phyloP scores from a whole-genome alignment of 2,113 vertebrate species.

The Microtus ochrogaster region DNA sequence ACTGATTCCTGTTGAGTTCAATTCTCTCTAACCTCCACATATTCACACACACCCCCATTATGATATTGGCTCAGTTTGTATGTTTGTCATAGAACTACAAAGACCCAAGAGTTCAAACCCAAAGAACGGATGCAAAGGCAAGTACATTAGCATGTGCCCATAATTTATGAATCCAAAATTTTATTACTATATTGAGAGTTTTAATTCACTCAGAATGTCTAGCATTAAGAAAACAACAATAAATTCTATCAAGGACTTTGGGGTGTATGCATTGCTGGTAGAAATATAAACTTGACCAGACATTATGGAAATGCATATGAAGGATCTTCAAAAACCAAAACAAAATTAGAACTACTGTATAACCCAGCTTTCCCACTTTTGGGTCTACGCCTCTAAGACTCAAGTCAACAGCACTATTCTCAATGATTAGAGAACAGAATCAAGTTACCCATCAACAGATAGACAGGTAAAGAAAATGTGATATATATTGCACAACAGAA shows the following conservation, averaged over 20 bases:
- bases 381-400: neutral
- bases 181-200: neutral
- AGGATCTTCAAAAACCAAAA: neutral
- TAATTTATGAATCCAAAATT: neutral
- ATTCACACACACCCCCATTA: neutral
- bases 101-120: neutral
- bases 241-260: neutral
- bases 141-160: neutral
- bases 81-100: neutral
- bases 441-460: neutral
- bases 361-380: neutral
- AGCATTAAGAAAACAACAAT: neutral
- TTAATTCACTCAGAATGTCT: neutral
- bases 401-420: neutral
- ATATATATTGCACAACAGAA: neutral
- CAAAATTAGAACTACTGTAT: neutral
- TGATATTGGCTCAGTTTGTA: neutral
- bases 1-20: neutral
- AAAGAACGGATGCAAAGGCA: neutral
- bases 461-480: neutral
- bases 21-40: neutral
- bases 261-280: neutral
- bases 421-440: neutral
- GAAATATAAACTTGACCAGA: neutral
- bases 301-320: neutral